Evolutionary conservation across 2,888 invertebrate species (phyloP).

Genomic region (Caradrina kadenii): DNA sequence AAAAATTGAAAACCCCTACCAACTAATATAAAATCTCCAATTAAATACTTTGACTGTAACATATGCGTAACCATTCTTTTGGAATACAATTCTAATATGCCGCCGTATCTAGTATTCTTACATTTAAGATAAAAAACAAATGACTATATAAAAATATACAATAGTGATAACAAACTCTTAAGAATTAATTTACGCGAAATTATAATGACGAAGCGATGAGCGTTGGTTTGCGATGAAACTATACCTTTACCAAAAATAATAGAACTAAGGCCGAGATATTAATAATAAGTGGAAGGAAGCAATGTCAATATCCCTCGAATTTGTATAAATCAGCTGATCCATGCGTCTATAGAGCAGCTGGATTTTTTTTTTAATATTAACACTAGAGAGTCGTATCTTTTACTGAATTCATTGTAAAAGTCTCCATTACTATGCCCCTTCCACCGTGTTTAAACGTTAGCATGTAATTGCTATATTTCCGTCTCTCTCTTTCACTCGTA

Average conservation of each 20-base stretch:
- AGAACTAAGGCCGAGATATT: not conserved
- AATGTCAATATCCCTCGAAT: no score
- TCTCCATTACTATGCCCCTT: no score
- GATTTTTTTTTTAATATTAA: no score
- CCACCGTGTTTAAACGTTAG: no score
- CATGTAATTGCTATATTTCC: no score
- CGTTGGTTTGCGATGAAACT: slow-evolving; percentile 37
- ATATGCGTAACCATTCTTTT: slow-evolving; percentile 69
- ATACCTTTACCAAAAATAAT: not conserved
- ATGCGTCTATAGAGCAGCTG: no score
- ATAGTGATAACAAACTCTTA: slow-evolving; percentile 74
- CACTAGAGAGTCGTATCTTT: no score
- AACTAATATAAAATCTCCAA: slow-evolving; percentile 61
- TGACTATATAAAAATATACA: slow-evolving; percentile 84
- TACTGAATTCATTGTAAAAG: no score
- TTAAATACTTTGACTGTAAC: slow-evolving; percentile 77
- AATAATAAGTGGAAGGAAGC: no score
- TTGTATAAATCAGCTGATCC: no score
- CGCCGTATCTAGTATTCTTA: slow-evolving; percentile 66
- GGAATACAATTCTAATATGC: slow-evolving; percentile 78
- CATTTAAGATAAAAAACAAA: slow-evolving; percentile 71
- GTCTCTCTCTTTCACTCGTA: no score
- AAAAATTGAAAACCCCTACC: slow-evolving; percentile 35
- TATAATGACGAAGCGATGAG: slow-evolving; percentile 37
- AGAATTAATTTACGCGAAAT: slow-evolving; percentile 53